Conservation (phyloP, 2,113 vertebrate species). For the Trichechus manatus region DNA sequence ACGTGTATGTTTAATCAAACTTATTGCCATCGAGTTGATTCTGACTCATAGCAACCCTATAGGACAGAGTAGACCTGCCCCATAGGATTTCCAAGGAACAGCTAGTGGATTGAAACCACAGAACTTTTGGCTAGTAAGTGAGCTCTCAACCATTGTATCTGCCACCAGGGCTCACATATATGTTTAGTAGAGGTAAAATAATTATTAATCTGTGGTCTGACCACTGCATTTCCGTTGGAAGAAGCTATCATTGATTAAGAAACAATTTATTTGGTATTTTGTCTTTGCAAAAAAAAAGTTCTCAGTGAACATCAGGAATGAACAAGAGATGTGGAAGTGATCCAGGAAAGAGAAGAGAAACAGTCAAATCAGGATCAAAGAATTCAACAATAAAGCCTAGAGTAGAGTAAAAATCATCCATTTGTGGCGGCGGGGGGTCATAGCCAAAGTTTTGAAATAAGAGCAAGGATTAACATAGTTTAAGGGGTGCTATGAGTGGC, state of each 20-base stretch:
- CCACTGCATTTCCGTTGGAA: background rate
- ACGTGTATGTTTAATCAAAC: background rate
- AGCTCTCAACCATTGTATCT: too few relatives aligned
- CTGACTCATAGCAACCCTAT: too few relatives aligned
- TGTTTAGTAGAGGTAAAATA: background rate
- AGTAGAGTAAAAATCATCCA: background rate
- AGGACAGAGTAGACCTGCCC: too few relatives aligned
- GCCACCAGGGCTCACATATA: too few relatives aligned
- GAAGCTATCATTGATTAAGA: background rate
- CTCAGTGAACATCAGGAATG: background rate
- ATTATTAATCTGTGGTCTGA: background rate
- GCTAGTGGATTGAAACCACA: too few relatives aligned
- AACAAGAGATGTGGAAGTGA: background rate
- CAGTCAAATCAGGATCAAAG: background rate
- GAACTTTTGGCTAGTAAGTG: too few relatives aligned
- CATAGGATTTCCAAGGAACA: too few relatives aligned
- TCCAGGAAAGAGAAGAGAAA: background rate
- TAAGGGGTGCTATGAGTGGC: too few relatives aligned
- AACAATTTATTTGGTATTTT: background rate
- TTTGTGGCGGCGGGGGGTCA: accelerated
- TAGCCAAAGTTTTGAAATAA: background rate
- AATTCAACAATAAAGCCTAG: background rate
- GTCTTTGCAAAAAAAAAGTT: background rate
- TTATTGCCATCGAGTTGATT: too few relatives aligned
- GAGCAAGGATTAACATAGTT: background rate